Evolutionary conservation across 2,888 invertebrate species (phyloP), one percentile per base, ranked within the genome.

Genomic region (Gari tellinella): DNA sequence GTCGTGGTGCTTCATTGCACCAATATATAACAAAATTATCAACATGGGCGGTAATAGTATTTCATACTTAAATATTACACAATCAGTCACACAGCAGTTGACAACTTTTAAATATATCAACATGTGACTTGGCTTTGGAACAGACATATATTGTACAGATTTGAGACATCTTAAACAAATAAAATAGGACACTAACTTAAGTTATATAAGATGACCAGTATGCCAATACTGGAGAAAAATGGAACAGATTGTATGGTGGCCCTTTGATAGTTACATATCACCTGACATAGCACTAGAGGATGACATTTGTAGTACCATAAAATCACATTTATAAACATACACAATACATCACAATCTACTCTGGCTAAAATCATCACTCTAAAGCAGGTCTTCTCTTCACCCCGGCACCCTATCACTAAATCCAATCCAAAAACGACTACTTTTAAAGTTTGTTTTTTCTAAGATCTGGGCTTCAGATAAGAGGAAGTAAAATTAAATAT

Each of bases 31-130:
- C 43, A 43, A 43, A 43, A 19, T 19, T 17, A 19, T 43, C 43
- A 31, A 56, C 57, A 75, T 75, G 69, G 69, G 53, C 69, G 72
- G 63, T 56, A 55, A 38, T 70, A 67, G 77, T 73, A 78, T 78
- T 78, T 75, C 70, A 75, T 75, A 75, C 70, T 70, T 57, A 8
- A 57, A 45, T 61, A 41, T 52, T 63, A 53, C 46, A 57, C 49
- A 49, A 23, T 21, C 19, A 21, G 17, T 40, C 43, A 53, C 38
- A 41, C 53, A 62, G 53, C 62, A 62, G 62, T 53, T 31, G 26
- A 14, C 19, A 10, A 26, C 41, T 31, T 48, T 26, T 52, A 37
- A 25, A 37, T n/a, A 52, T 26, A 48, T 48, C 19, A 62, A 23
- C 31, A 43, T 23, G 40, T 48, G 46, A 37, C 40, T 41, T 45